These are phyloP conservation scores for Hormiphora californensis DNA, from an alignment of 37 sponge, comb jelly and placozoan species.

Conservation along the genomic window DNA sequence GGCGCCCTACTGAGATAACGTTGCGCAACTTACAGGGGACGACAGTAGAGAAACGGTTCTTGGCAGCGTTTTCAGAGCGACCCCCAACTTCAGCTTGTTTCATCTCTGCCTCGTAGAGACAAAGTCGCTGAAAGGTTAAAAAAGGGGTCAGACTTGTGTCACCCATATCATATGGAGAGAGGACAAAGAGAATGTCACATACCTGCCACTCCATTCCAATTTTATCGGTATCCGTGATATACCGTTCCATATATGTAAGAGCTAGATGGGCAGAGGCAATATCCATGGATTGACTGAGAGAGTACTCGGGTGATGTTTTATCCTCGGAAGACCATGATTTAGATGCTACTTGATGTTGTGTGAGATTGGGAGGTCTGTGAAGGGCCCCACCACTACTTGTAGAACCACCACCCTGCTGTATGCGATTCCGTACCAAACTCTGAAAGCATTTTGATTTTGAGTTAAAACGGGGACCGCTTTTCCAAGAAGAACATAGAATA, in stretches of 20 bases:
- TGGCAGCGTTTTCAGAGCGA: background rate
- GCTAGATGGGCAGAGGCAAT: background rate
- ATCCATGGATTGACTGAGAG: slow-evolving; percentile 7
- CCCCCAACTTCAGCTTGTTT: background rate
- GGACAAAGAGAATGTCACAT: too few species aligned
- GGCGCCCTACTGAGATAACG: too few species aligned
- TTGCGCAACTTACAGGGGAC: background rate
- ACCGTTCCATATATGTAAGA: slow-evolving; percentile 18
- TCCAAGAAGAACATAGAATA: background rate
- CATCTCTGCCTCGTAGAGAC: background rate
- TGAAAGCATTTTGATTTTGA: background rate
- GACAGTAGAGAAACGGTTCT: slow-evolving; percentile 13
- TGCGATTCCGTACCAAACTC: background rate
- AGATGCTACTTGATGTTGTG: slow-evolving; percentile 1
- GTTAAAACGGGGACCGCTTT: background rate
- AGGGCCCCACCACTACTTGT: too few species aligned
- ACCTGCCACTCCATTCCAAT: slow-evolving; percentile 20
- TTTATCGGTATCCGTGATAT: background rate
- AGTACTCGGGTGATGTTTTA: slow-evolving; percentile 5
- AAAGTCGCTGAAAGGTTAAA: slow-evolving; percentile 8
- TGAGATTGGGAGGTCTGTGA: slow-evolving; percentile 26
- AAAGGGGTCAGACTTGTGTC: background rate
- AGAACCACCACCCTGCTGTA: background rate
- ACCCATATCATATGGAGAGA: too few species aligned
- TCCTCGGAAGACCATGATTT: background rate